These are phyloP conservation scores for Sinocyclocheilus maitianheensis DNA, from an alignment of 2,113 vertebrate genomes.

Conservation along the genomic window DNA sequence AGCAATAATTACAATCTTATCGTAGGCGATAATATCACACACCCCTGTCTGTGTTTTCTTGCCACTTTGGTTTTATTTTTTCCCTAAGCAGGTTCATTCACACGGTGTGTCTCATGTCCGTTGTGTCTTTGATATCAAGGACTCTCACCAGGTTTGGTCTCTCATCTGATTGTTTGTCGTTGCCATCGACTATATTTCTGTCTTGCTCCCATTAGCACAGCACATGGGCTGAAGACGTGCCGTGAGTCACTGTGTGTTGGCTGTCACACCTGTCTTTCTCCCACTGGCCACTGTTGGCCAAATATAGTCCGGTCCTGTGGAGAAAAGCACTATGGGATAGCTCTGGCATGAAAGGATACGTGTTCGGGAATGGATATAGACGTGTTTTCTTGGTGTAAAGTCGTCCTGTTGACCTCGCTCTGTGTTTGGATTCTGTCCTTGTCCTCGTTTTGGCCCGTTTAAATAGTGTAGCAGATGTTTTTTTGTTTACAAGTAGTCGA, in stretches of 20 bases:
- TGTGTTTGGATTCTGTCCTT: not conserved
- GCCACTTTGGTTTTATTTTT: too few species aligned
- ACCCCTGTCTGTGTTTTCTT: too few species aligned
- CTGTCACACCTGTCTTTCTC: conserved; percentile 67
- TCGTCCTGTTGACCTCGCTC: not conserved
- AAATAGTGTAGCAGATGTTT: conserved; percentile 28
- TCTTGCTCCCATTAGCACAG: conserved; percentile 27
- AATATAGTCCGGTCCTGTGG: conserved; percentile 69
- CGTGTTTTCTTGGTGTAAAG: not conserved
- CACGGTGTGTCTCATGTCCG: too few species aligned
- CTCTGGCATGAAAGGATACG: conserved; percentile 4
- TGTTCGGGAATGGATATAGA: conserved; percentile 4
- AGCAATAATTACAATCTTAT: too few species aligned
- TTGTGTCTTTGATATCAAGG: not conserved
- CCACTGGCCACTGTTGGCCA: conserved; percentile 44
- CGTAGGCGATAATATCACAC: too few species aligned
- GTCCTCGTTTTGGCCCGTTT: conserved; percentile 6
- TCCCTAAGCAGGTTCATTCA: not conserved
- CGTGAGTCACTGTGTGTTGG: conserved; percentile 48
- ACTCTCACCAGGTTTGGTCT: not conserved
- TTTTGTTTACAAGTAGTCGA: conserved; percentile 21
- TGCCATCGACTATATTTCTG: conserved; percentile 5
- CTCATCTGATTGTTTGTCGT: not conserved
- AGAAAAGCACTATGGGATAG: conserved; percentile 53
- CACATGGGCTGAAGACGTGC: conserved; percentile 50